Base-by-base conservation (phyloP, 2,113 vertebrate species). In the Falco punctatus region DNA sequence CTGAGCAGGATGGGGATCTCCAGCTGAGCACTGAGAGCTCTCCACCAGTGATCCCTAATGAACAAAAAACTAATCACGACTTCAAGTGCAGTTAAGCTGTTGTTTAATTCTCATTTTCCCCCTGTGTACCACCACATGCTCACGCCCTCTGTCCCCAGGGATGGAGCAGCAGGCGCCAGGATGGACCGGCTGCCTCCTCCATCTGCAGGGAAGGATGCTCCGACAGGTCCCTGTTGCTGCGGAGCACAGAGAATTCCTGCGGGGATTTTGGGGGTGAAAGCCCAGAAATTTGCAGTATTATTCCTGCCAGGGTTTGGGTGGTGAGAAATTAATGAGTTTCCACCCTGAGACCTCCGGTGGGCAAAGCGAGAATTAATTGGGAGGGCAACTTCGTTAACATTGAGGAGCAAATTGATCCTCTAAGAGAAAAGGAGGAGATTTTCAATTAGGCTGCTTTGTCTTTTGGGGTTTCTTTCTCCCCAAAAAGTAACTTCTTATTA, bases 311-410 rank as follows among this genome's bases (percentile, higher is more conserved):
- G 66, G 14, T 72, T 85, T 24, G 57, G 67, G 59, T 33, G 92
- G 90, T 28, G 88, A 74, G 42, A 81, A 91, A 86, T 81, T 51
- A 74, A 86, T 86, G 95, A 77, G 64, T 38, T 96, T 86, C 89
- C 83, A 81, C 32, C 46, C 69, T 2, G 5, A 64, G 55, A 69
- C 80, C 79, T 86, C 72, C 20, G 6, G 33, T 64, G 72, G 86
- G 86, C 78, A 42, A 54, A 66, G 0, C 5, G 75, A 83, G 88
- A 95, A 94, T 92, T 88, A 91, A 86, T 9, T 84, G 83, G 88
- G 88, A 94, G 75, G 86, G 80, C 9, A 38, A 70, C 80, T 86
- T 86, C 13, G 5, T 81, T 92, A 97, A 67, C 48, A 19, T 6
- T 3, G 65, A 86, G 59, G 59, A 86, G 55, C 16, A 73, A 78